Conservation (phyloP, 2,797 vertebrate genomes). For the Chanos chanos region DNA sequence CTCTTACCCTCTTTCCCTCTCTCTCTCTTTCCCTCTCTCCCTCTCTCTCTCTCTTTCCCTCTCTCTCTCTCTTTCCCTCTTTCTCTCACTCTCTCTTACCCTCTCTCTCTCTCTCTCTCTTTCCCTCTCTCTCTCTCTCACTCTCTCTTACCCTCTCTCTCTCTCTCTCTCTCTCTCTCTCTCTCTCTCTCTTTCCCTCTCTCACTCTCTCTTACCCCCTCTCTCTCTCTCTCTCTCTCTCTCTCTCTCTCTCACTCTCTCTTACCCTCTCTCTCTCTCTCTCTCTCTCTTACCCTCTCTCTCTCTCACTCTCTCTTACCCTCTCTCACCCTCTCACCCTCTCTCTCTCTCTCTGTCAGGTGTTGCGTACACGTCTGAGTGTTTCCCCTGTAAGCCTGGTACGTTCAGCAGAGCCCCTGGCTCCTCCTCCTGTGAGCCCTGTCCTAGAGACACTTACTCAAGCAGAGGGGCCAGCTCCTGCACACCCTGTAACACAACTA, state of each 20-base stretch:
- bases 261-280: neutral
- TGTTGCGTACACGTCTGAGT: conserved; percentile 94
- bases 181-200: too few species aligned
- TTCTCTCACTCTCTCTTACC: too few species aligned
- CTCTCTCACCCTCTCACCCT: neutral
- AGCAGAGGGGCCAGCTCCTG: conserved; percentile 89
- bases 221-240: neutral
- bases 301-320: neutral
- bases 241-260: neutral
- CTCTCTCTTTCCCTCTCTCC: neutral
- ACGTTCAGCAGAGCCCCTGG: conserved; percentile 84
- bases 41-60: neutral
- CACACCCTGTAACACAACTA: conserved; percentile 75
- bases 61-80: neutral
- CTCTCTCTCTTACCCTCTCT: neutral
- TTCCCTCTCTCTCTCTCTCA: neutral
- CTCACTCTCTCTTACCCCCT: neutral
- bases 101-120: neutral
- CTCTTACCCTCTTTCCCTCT: neutral
- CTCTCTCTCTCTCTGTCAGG: conserved; percentile 64
- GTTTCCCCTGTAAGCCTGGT: conserved; percentile 92
- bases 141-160: neutral
- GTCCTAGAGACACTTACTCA: conserved; percentile 86
- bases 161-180: neutral
- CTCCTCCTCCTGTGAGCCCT: conserved; percentile 80